Conservation (phyloP, 2,113 vertebrate species). For the zebrafish (Danio rerio) region DNA sequence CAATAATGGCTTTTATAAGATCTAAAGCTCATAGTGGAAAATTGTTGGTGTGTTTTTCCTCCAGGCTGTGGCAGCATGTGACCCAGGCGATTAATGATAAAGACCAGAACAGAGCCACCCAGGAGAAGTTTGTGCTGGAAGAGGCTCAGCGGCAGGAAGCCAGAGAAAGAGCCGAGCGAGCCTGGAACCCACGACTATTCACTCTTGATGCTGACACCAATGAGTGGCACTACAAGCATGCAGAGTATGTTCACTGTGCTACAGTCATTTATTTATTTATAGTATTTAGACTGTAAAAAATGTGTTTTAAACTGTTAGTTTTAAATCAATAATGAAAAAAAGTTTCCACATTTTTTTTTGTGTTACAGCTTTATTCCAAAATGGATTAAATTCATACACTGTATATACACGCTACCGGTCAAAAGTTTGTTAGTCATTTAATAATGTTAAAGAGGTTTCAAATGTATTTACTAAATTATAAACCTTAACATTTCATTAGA, state of each 20-base stretch:
- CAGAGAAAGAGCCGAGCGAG: slow-evolving; percentile 80
- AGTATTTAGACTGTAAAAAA: too few relatives aligned
- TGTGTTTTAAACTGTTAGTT: too few relatives aligned
- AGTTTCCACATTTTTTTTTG: too few relatives aligned
- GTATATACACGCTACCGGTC: too few relatives aligned
- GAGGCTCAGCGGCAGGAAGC: slow-evolving; percentile 86
- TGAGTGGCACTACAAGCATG: slow-evolving; percentile 88
- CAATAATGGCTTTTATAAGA: neutral
- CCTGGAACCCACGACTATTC: slow-evolving; percentile 86
- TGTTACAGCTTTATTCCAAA: too few relatives aligned
- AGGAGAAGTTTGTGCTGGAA: slow-evolving; percentile 91
- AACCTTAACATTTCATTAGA: too few relatives aligned
- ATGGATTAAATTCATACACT: too few relatives aligned
- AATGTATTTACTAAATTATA: too few relatives aligned
- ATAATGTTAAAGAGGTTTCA: too few relatives aligned
- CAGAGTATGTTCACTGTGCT: slow-evolving; percentile 76
- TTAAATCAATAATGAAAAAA: too few relatives aligned
- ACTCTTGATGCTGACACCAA: slow-evolving; percentile 74
- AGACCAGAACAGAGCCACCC: slow-evolving; percentile 88
- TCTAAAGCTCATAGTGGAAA: neutral
- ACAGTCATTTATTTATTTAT: neutral
- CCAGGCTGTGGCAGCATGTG: slow-evolving; percentile 92
- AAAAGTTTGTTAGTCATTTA: too few relatives aligned
- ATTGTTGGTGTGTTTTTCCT: neutral
- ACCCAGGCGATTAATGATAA: slow-evolving; percentile 87